Base-by-base conservation (phyloP, 2,888 invertebrate genomes). In the Scrobipalpa costella region DNA sequence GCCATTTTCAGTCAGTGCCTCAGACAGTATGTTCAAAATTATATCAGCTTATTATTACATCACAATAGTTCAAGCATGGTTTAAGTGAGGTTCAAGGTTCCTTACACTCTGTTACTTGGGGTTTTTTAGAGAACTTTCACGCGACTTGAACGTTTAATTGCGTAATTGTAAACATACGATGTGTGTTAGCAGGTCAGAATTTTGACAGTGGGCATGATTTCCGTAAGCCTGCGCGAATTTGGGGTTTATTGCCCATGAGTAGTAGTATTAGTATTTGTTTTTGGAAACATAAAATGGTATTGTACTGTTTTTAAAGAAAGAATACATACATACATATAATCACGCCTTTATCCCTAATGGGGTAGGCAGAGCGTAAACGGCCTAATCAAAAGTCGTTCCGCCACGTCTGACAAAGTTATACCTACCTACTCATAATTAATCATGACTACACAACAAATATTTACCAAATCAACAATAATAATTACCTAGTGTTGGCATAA, bases 31-130 rank as follows among this genome's bases (percentile, higher is more conserved):
- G 27, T 57, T 34, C 38, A 38, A 57, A 47, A 57, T 57, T 36
- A 57, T 38, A 38, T 17, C 57, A 17, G 15, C 7, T 11, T 19
- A 5, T 13, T 34, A 38, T 60, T 60, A 47, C 59, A 60, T 60
- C 47, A 60, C 11, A 38, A 40, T 19, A 57, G 55, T 19, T 61
- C 40, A 61, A n/a, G n/a, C n/a, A n/a, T n/a, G n/a, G n/a, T n/a
- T n/a, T n/a, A n/a, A 44, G n/a, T 19, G 8, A 21, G 34, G 61
- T 61, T 61, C 64, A 64, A 64, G 64, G 64, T 50, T 64, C 33
- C 3, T 7, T 33, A 13, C 36, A 11, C 33, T 44, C 7, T 13
- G 59, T 27, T 27, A 27, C 13, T 47, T 47, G 5, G 34, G 1
- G 52, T 17, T 9, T n/a, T 36, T 38, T 27, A 61, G 57, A 38